phyloP scores from a whole-genome alignment of 1,140 invertebrate genomes.

The Listronotus bonariensis region DNA sequence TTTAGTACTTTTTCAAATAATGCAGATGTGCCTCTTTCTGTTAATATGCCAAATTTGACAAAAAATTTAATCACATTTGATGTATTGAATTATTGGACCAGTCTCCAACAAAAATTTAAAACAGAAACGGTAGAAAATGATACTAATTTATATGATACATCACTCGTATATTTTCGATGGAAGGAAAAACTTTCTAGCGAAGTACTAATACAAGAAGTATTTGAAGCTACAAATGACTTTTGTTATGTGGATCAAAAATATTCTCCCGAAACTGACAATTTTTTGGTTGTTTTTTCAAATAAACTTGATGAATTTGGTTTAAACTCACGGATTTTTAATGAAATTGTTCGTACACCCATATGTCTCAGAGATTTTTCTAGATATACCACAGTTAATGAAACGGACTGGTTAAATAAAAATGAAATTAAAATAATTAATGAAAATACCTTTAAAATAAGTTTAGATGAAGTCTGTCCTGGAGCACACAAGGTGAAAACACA shows the following conservation, averaged over 20 bases:
- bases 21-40: not conserved
- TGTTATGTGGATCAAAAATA: constrained; percentile 28
- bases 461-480: constrained; percentile 34
- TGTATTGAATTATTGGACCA: constrained; percentile 15
- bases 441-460: constrained; percentile 7
- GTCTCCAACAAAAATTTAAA: constrained; percentile 3
- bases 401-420: constrained; percentile 35
- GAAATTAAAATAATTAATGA: constrained; percentile 12
- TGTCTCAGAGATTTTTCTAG: constrained; percentile 46
- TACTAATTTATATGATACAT: constrained; percentile 31
- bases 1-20: constrained; percentile 18
- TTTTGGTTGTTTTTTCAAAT: constrained; percentile 40
- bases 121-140: not conserved
- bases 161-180: constrained; percentile 36
- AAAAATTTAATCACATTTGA: constrained; percentile 23
- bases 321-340: constrained; percentile 32
- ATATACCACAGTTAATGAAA: constrained; percentile 32
- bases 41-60: not conserved
- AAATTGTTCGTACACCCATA: constrained; percentile 34
- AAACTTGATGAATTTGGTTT: constrained; percentile 41
- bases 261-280: constrained; percentile 36
- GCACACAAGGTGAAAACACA: constrained; percentile 24
- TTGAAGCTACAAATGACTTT: constrained; percentile 29
- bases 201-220: constrained; percentile 38
- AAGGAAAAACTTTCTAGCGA: constrained; percentile 33